Evolutionary conservation across 2,888 invertebrate genomes (phyloP).

Genomic region (Brachypterus glaber): DNA sequence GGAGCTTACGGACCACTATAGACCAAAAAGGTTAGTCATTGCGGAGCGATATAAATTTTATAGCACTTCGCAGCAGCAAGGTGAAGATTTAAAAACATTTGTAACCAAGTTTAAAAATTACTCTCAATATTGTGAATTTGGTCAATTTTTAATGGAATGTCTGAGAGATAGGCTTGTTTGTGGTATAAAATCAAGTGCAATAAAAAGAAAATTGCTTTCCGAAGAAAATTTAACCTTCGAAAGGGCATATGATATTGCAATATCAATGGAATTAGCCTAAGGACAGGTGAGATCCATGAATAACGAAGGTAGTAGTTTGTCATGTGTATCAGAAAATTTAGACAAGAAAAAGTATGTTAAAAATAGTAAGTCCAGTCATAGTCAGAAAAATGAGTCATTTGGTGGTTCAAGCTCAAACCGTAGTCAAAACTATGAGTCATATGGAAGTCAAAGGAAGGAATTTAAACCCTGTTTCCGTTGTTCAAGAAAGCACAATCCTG

Average conservation of each 20-base stretch:
- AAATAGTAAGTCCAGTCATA: too few relatives aligned
- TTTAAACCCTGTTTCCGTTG: slow-evolving; percentile 5
- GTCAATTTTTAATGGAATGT: not conserved
- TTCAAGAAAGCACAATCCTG: slow-evolving; percentile 8
- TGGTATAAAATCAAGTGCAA: not conserved
- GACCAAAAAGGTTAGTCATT: slow-evolving; percentile 4
- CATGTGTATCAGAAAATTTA: too few relatives aligned
- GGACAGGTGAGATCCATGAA: too few relatives aligned
- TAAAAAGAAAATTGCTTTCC: not conserved
- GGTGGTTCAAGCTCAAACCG: too few relatives aligned
- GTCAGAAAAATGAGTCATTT: too few relatives aligned
- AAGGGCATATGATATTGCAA: not conserved
- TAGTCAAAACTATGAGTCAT: too few relatives aligned
- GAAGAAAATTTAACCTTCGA: not conserved
- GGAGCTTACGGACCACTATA: slow-evolving; percentile 2
- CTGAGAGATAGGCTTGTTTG: not conserved
- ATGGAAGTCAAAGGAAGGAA: too few relatives aligned
- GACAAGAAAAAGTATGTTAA: too few relatives aligned
- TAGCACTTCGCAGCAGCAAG: slow-evolving; percentile 1
- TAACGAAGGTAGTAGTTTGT: too few relatives aligned
- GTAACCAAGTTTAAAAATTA: slow-evolving; percentile 1
- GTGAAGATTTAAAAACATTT: slow-evolving; percentile 2
- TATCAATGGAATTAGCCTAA: too few relatives aligned
- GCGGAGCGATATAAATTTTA: slow-evolving; percentile 6
- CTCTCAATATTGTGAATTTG: slow-evolving; percentile 5